phyloP scores from a whole-genome alignment of 2,888 invertebrate genomes.

The Lordiphosa andalusiaca region DNA sequence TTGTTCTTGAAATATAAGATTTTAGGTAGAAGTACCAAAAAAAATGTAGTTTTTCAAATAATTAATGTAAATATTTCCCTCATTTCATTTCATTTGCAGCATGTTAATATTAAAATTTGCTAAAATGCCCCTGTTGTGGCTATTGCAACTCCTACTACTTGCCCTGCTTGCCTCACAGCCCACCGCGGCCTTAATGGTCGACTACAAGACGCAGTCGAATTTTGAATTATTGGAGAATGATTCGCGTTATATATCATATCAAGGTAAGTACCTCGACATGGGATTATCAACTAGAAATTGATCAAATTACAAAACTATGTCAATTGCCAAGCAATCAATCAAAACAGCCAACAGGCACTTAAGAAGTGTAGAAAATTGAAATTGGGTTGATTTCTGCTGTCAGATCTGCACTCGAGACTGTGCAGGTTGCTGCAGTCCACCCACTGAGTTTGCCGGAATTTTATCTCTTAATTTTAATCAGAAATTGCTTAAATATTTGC shows the following conservation, averaged over 20 bases:
- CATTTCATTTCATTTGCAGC: conserved; percentile 53
- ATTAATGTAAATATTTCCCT: conserved; percentile 1
- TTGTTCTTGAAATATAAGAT: no score
- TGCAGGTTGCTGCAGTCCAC: conserved; percentile 35
- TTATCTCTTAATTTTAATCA: conserved; percentile 43
- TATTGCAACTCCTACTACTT: conserved; percentile 37
- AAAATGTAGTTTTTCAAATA: no score
- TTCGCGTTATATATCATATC: conserved; percentile 79
- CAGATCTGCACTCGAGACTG: conserved; percentile 32
- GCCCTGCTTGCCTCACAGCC: conserved; percentile 38
- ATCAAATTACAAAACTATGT: conserved; percentile 46
- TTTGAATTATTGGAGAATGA: conserved; percentile 76
- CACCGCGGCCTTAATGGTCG: conserved; percentile 23
- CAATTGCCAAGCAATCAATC: conserved; percentile 65
- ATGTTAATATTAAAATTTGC: conserved; percentile 64
- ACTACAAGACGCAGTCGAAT: conserved; percentile 51
- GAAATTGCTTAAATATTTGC: conserved; percentile 64
- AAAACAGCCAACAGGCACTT: conserved; percentile 30
- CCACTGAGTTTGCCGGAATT: background rate
- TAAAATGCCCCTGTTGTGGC: conserved; percentile 57
- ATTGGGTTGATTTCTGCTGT: conserved; percentile 53
- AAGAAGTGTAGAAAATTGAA: conserved; percentile 25
- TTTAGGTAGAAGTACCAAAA: no score
- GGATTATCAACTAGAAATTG: conserved; percentile 49
- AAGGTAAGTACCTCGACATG: conserved; percentile 68